Percentiles rank a stretch among this genome's conserved stretches.
These are phyloP conservation scores for Gallinago media DNA, from an alignment of 2,113 vertebrate species.

Conservation along the genomic window DNA sequence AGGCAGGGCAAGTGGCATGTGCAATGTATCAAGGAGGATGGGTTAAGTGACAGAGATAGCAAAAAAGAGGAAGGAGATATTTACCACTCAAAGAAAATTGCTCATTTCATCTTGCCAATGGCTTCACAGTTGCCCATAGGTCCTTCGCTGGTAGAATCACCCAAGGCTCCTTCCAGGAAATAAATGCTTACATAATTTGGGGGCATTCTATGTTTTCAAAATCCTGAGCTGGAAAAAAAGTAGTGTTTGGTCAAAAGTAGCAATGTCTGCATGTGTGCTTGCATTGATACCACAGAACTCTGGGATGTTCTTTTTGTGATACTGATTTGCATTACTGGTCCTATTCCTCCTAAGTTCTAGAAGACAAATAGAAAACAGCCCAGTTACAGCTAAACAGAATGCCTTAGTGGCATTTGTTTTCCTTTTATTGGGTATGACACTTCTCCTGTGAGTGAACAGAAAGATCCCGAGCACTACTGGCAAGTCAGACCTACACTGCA, in stretches of 20 bases:
- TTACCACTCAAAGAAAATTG: not conserved
- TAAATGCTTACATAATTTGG: not conserved
- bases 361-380: not conserved
- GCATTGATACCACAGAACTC: not conserved
- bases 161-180: not conserved
- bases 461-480: accelerated
- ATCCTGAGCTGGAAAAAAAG: not conserved
- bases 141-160: not conserved
- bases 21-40: not conserved
- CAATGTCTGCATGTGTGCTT: accelerated
- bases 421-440: not conserved
- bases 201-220: not conserved
- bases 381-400: not conserved
- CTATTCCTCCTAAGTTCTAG: not conserved
- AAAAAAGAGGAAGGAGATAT: not conserved
- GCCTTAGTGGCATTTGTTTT: not conserved
- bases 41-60: not conserved
- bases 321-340: not conserved
- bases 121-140: not conserved
- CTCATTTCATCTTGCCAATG: not conserved
- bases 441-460: not conserved
- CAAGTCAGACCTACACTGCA: not conserved
- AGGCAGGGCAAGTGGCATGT: not conserved
- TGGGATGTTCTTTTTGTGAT: not conserved
- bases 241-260: not conserved